Evolutionary conservation across 2,888 invertebrate species (phyloP).

Genomic region (Nomada lathburiana): DNA sequence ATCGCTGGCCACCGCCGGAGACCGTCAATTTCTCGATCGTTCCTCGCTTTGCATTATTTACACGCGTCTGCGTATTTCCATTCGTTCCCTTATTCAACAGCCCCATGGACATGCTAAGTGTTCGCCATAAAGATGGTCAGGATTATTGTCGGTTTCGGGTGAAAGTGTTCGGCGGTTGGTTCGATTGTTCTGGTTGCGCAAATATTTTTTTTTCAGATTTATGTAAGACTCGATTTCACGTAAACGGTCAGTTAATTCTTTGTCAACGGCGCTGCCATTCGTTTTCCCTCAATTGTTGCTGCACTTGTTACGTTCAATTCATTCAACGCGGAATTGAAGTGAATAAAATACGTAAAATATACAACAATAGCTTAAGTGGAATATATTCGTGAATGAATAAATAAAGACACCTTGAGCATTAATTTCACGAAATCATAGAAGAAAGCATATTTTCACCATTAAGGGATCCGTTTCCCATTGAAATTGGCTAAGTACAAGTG

Average conservation of each 20-base stretch:
- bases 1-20: background rate
- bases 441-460: no score
- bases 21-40: slow-evolving; percentile 43
- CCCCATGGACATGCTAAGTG: slow-evolving; percentile 26
- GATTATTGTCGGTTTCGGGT: slow-evolving; percentile 4
- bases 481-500: background rate
- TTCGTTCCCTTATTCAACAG: slow-evolving; percentile 46
- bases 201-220: background rate
- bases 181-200: background rate
- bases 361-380: no score
- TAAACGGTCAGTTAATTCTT: background rate
- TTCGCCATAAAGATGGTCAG: slow-evolving; percentile 24
- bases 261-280: no score
- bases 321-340: no score
- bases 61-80: slow-evolving; percentile 26
- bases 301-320: no score
- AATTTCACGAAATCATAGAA: no score
- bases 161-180: slow-evolving; percentile 26
- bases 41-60: slow-evolving; percentile 38
- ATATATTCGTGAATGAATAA: no score
- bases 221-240: background rate
- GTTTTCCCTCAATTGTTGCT: no score
- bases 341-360: no score
- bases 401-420: no score
- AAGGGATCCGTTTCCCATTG: no score